A percentile compares a stretch with the other conserved stretches of the same genome.
Evolutionary conservation across 2,888 invertebrate species (phyloP).

Genomic region (Plutella xylostella): DNA sequence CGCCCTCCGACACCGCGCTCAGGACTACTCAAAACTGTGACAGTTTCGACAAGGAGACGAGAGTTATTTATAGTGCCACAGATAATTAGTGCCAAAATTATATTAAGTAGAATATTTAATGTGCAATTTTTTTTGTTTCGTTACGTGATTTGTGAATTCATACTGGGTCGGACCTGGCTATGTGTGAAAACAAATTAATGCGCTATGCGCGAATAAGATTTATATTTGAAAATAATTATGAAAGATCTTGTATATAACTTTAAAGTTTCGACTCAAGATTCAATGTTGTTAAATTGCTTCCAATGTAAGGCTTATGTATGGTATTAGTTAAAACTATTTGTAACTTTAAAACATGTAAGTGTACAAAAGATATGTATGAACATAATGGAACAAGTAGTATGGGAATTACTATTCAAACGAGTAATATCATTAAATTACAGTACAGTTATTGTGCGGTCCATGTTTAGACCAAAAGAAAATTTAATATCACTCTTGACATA

Average conservation of each 20-base stretch:
- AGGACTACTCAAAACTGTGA: slow-evolving; percentile 55
- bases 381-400: slow-evolving; percentile 1
- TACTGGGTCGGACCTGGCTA: slow-evolving; percentile 50
- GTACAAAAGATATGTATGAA: slow-evolving; percentile 5
- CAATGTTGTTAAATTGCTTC: slow-evolving; percentile 62
- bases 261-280: slow-evolving; percentile 27
- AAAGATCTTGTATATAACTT: slow-evolving; percentile 58
- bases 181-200: slow-evolving; percentile 59
- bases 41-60: slow-evolving; percentile 50
- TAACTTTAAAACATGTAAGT: slow-evolving; percentile 14
- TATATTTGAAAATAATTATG: slow-evolving; percentile 3
- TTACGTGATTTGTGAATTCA: slow-evolving; percentile 57
- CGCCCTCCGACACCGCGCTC: slow-evolving; percentile 60
- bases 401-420: not conserved
- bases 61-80: slow-evolving; percentile 69
- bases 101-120: slow-evolving; percentile 62
- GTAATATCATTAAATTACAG: slow-evolving; percentile 1
- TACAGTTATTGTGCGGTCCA: slow-evolving; percentile 46
- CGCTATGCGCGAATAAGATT: slow-evolving; percentile 39
- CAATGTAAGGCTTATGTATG: slow-evolving; percentile 53
- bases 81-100: slow-evolving; percentile 76
- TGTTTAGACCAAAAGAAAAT: slow-evolving; percentile 39
- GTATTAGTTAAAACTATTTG: slow-evolving; percentile 49
- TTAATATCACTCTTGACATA: slow-evolving; percentile 66
- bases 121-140: slow-evolving; percentile 67